These are phyloP conservation scores for Notechis scutatus DNA, from an alignment of 2,113 vertebrate genomes.

Conservation along the genomic window DNA sequence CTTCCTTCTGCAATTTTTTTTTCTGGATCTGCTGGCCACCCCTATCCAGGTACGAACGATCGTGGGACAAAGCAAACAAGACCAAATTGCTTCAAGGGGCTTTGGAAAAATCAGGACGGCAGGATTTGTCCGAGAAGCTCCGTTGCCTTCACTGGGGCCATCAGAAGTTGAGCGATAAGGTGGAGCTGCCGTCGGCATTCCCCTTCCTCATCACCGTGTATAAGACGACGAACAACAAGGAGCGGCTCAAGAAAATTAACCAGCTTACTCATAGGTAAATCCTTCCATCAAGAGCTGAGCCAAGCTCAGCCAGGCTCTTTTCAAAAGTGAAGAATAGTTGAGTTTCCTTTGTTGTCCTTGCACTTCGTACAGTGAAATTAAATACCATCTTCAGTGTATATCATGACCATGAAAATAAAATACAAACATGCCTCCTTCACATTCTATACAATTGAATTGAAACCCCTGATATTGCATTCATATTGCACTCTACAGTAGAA, in stretches of 20 bases:
- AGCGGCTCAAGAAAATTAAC: conserved; percentile 70
- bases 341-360: too few species aligned
- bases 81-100: conserved; percentile 72
- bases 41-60: conserved; percentile 57
- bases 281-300: background rate
- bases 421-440: too few species aligned
- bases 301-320: background rate
- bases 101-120: conserved; percentile 65
- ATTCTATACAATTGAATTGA: too few species aligned
- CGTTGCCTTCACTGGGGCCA: conserved; percentile 71
- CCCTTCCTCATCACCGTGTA: conserved; percentile 74
- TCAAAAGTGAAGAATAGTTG: background rate
- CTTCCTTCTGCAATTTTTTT: background rate
- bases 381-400: too few species aligned
- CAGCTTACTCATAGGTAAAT: conserved; percentile 61
- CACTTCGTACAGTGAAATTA: too few species aligned
- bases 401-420: too few species aligned
- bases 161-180: conserved; percentile 70
- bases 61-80: conserved; percentile 67
- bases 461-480: too few species aligned
- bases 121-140: conserved; percentile 69
- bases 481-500: too few species aligned
- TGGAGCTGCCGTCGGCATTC: conserved; percentile 75
- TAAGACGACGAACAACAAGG: conserved; percentile 71
- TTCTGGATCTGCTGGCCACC: background rate